Percentiles rank a stretch among this genome's conserved stretches.
These are phyloP conservation scores for Antennarius maculatus DNA, from an alignment of 2,797 vertebrate species.

Conservation along the genomic window DNA sequence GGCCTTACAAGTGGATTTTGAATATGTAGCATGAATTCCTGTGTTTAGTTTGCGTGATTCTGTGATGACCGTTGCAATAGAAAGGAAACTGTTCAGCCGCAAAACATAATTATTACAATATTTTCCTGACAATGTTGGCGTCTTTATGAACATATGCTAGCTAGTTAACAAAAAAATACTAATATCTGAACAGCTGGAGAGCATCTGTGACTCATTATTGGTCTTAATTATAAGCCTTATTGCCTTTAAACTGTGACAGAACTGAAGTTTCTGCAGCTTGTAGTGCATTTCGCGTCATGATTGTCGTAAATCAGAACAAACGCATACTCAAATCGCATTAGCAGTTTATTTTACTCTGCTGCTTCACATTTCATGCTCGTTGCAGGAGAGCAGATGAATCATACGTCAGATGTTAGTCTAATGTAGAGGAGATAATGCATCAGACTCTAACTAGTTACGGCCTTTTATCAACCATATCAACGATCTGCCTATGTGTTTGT, in stretches of 20 bases:
- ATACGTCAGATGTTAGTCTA: constrained; percentile 50
- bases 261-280: neutral
- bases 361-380: constrained; percentile 64
- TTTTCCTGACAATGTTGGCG: constrained; percentile 2
- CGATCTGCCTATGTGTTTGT: constrained; percentile 53
- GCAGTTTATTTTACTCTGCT: constrained; percentile 63
- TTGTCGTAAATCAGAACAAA: constrained; percentile 30
- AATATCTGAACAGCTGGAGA: constrained; percentile 4
- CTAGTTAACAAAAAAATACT: neutral
- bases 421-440: constrained; percentile 47
- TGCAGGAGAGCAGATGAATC: constrained; percentile 63
- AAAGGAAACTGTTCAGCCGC: neutral
- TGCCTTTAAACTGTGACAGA: neutral
- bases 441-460: constrained; percentile 58
- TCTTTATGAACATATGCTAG: neutral
- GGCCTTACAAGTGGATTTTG: neutral
- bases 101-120: neutral
- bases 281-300: constrained; percentile 30
- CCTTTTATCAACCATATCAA: constrained; percentile 58
- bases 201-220: neutral
- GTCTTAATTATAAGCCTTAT: neutral
- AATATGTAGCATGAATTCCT: neutral
- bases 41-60: neutral
- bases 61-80: neutral
- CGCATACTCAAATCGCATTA: constrained; percentile 49